A percentile compares a stretch with the other conserved stretches of the same genome.
Evolutionary conservation across 2,888 invertebrate species (phyloP).

Genomic region (Calephelis perditalis): DNA sequence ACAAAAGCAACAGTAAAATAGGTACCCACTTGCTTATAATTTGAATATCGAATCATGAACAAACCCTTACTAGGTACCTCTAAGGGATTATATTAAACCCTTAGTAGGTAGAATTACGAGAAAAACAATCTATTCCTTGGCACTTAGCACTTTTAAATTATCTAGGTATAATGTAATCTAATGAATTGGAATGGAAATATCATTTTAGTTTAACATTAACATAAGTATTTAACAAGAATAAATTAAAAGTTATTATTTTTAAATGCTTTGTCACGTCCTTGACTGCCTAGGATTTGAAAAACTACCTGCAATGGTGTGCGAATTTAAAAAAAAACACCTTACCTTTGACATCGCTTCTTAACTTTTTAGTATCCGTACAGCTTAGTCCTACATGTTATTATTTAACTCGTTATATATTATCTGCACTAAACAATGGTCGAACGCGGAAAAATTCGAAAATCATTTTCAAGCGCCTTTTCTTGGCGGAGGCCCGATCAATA

Average conservation of each 20-base stretch:
- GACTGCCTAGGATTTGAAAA: constrained; percentile 40
- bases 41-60: too few species aligned
- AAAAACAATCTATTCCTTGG: not conserved
- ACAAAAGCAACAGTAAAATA: too few species aligned
- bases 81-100: not conserved
- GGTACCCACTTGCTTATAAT: too few species aligned
- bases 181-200: not conserved
- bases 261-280: constrained; percentile 36
- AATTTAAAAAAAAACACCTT: constrained; percentile 41
- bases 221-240: not conserved
- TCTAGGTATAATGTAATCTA: not conserved
- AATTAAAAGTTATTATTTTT: constrained; percentile 3
- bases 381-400: constrained; percentile 45
- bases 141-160: not conserved
- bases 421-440: constrained; percentile 42
- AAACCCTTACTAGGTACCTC: too few species aligned
- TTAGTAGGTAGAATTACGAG: not conserved
- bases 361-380: constrained; percentile 18
- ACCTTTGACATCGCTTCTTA: constrained; percentile 69
- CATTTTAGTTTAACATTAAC: not conserved
- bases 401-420: constrained; percentile 25
- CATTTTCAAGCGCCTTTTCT: constrained; percentile 58
- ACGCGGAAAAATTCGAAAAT: constrained; percentile 48
- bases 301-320: constrained; percentile 47
- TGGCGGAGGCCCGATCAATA: constrained; percentile 71